phyloP scores from a whole-genome alignment of 2,113 vertebrate genomes.

The Ptychochromis oligacanthus region DNA sequence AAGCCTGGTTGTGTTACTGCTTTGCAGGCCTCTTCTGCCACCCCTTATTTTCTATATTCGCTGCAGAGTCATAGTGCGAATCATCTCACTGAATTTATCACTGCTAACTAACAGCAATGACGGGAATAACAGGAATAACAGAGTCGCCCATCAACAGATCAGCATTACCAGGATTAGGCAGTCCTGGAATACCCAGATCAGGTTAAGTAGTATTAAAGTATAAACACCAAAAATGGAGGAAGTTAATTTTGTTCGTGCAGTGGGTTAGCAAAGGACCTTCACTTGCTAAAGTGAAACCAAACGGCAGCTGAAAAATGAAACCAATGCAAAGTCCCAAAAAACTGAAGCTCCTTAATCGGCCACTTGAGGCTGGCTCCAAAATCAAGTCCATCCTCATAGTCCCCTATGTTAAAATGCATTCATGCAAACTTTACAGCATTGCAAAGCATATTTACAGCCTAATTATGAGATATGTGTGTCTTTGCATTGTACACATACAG shows the following conservation, averaged over 20 bases:
- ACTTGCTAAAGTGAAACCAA: not conserved
- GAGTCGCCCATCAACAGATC: not conserved
- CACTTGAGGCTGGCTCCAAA: too few relatives aligned
- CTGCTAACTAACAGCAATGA: not conserved
- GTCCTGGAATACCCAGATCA: not conserved
- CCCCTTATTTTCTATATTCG: not conserved
- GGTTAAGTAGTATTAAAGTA: not conserved
- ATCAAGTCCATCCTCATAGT: too few relatives aligned
- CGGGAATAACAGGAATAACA: not conserved
- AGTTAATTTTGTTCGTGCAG: not conserved
- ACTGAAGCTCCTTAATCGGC: too few relatives aligned
- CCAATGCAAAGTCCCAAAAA: too few relatives aligned
- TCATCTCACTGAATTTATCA: not conserved
- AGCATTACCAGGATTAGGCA: not conserved
- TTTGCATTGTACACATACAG: too few relatives aligned
- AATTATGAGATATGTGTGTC: too few relatives aligned
- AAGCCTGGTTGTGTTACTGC: not conserved
- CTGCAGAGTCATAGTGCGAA: not conserved
- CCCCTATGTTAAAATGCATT: too few relatives aligned
- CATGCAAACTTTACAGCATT: too few relatives aligned
- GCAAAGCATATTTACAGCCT: too few relatives aligned
- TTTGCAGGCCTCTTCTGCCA: too few relatives aligned
- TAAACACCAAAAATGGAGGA: not conserved
- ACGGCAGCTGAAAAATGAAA: too few relatives aligned
- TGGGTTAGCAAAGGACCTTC: not conserved